Base-by-base conservation (phyloP, 2,113 vertebrate genomes). In the Ursus arctos region DNA sequence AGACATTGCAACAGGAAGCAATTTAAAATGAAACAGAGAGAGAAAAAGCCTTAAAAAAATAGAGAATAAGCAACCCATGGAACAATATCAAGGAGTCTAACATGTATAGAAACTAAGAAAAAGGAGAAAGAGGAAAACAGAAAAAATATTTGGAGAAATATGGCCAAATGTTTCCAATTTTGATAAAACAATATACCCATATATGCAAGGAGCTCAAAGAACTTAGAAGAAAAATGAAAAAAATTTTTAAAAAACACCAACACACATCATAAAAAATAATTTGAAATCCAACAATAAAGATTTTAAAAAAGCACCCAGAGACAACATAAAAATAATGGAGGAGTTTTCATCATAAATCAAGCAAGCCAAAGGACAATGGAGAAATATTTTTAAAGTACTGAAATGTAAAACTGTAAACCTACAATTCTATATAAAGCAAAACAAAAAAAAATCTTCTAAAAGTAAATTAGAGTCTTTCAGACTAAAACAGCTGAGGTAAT, bases 271-370 rank as follows among this genome's bases (percentile, higher is more conserved):
- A 43, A 94, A 36, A 84, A 51, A 80, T 63, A 95, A 79, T 4
- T 80, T 91, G 49, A 89, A 97, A 95, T 71, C 28, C 69, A 88
- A 77, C 8, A 18, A 88, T 43, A 72, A 92, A 92, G 28, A 89
- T 43, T 43, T 31, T 7, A 55, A 92, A 86, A 92, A 95, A 87
- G 69, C 53, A 74, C 14, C 47, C 28, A 88, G 24, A 74, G 40
- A 51, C 6, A 67, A 83, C 24, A 86, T 24, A 88, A 87, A 53
- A 83, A 82, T 67, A 69, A 80, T 16, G 53, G 65, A 21, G 51
- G 55, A 26, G 72, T 90, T 86, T 26, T 90, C 6, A 69, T 86
- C 28, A 67, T 57, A 92, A 91, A 88, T 83, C 22, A 92, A 40
- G 7, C 11, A 65, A 22, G 33, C 47, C 53, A 59, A n/a, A 69